Base-by-base conservation (phyloP, 2,888 invertebrate genomes). In the Fabriciana adippe region DNA sequence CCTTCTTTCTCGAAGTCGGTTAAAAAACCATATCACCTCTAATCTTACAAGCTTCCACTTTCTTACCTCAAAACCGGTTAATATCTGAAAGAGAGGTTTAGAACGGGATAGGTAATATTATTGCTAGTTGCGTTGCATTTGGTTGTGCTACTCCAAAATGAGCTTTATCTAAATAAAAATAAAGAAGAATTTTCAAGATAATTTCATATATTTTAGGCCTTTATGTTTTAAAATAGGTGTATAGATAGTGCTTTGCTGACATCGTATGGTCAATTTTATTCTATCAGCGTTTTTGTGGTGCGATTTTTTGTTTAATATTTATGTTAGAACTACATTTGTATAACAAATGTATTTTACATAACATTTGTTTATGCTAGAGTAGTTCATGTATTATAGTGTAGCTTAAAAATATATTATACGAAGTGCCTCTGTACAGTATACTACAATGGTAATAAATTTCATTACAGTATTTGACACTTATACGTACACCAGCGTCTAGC, bases 251-350 rank as follows among this genome's bases (percentile, higher is more conserved):
- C 75, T 72, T 70, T 77, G 81, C 81, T 83, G 84, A 82, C 85
- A 78, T 77, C 76, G 79, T 82, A 80, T 80, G 78, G 81, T 76
- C 83, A 79, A 84, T 84, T 79, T 78, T 76, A 83, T 86, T 83
- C 81, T 82, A 85, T 86, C 85, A 83, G 82, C 81, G 79, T 76
- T 82, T 79, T 79, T 73, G 75, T 73, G 76, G 72, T 67, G 73
- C 68, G 51, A 66, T 69, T 66, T 69, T 68, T 72, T 72, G 35
- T 64, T 62, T 68, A 8, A 41, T 41, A 41, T 8, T 41, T 11
- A 1, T 2, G 35, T 41, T 41, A 11, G 35, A 41, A 41, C 35
- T 41, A 11, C 11, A 41, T 41, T 41, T 41, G 8, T 41, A 11
- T 11, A 41, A 11, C 11, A 41, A 41, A 11, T 2, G 11, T 11